Evolutionary conservation across 2,888 invertebrate genomes (phyloP).

Genomic region (Chelonus formosanus): DNA sequence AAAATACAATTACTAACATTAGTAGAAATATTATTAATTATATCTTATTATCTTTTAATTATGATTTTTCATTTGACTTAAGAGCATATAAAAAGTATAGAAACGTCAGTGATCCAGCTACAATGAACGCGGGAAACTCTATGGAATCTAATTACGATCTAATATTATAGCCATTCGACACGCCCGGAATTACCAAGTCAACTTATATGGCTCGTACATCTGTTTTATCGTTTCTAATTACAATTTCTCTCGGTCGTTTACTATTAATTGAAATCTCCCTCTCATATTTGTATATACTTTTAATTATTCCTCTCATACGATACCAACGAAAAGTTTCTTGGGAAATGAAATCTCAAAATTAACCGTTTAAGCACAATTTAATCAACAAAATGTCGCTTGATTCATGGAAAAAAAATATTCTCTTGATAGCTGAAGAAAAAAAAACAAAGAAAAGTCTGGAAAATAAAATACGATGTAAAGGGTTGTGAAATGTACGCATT

Average conservation of each 20-base stretch:
- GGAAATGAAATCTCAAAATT: no score
- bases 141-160: constrained; percentile 29
- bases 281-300: neutral
- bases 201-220: constrained; percentile 8
- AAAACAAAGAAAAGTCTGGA: neutral
- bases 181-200: constrained; percentile 18
- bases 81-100: no score
- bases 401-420: no score
- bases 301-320: neutral
- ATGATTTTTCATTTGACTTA: no score
- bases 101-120: neutral
- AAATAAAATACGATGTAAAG: neutral
- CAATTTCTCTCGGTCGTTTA: neutral
- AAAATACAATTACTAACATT: no score
- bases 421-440: neutral
- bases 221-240: constrained; percentile 22
- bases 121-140: constrained; percentile 13
- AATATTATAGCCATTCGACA: constrained; percentile 27
- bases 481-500: neutral
- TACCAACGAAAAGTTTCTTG: neutral
- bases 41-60: no score
- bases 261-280: neutral
- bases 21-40: no score
- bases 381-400: no score
- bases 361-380: no score